Evolutionary conservation across 1,140 invertebrate genomes (phyloP).

Genomic region (Halictus rubicundus): DNA sequence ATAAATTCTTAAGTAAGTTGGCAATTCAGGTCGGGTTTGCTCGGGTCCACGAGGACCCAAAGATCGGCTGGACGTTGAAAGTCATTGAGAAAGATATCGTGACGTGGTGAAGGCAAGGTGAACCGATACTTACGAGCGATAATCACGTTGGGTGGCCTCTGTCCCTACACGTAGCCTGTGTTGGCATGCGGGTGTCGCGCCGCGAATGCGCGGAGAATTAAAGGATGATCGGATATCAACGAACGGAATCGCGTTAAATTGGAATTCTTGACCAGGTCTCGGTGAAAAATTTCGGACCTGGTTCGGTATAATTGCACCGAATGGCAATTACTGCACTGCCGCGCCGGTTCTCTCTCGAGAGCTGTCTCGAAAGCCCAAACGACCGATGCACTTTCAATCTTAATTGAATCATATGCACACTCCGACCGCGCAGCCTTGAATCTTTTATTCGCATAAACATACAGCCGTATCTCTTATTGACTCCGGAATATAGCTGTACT

Average conservation of each 20-base stretch:
- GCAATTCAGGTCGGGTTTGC: neutral
- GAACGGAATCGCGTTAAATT: neutral
- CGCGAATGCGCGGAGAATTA: constrained; percentile 3
- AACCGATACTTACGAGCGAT: constrained; percentile 31
- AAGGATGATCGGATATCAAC: neutral
- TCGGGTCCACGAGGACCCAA: neutral
- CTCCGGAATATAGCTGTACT: too few relatives aligned
- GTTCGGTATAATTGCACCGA: neutral
- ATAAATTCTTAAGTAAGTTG: too few relatives aligned
- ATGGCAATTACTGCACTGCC: neutral
- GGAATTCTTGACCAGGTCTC: neutral
- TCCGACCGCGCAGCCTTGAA: too few relatives aligned
- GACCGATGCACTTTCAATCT: too few relatives aligned
- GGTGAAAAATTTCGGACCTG: neutral
- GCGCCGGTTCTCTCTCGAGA: too few relatives aligned
- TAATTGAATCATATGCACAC: too few relatives aligned
- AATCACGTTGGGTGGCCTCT: constrained; percentile 55
- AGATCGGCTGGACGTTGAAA: neutral
- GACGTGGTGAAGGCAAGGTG: neutral
- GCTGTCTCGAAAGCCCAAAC: too few relatives aligned
- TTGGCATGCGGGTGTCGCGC: constrained; percentile 58
- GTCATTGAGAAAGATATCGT: constrained; percentile 4
- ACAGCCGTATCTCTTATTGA: too few relatives aligned
- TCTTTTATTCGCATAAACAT: too few relatives aligned
- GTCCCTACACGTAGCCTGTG: constrained; percentile 32